Evolutionary conservation across 2,888 invertebrate genomes (phyloP).

Genomic region (Ophion costatus): DNA sequence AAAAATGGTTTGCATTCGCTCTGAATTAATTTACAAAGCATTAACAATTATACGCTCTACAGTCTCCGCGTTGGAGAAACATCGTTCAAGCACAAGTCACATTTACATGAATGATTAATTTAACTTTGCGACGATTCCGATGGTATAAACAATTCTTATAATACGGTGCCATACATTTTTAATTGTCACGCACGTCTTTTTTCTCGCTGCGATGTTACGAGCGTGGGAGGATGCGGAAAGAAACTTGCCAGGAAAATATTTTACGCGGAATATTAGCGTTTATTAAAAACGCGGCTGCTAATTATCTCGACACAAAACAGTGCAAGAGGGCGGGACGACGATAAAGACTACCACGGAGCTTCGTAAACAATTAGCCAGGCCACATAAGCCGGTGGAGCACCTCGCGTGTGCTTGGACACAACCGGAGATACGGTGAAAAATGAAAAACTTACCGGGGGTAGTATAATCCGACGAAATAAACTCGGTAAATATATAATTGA

Average conservation of each 20-base stretch:
- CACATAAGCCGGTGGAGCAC: slow-evolving; percentile 61
- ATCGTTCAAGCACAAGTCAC: too few relatives aligned
- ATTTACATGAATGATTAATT: too few relatives aligned
- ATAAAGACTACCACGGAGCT: slow-evolving; percentile 66
- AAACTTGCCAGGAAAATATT: slow-evolving; percentile 25
- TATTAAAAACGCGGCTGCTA: slow-evolving; percentile 65
- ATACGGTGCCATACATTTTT: not conserved
- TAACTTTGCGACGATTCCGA: not conserved
- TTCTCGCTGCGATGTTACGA: not conserved
- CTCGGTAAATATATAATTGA: slow-evolving; percentile 79
- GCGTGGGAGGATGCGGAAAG: not conserved
- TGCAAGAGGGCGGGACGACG: slow-evolving; percentile 5
- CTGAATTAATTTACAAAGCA: too few relatives aligned
- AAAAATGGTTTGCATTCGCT: too few relatives aligned
- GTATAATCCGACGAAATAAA: slow-evolving; percentile 75
- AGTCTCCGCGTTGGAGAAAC: too few relatives aligned
- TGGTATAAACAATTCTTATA: not conserved
- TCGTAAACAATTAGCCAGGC: slow-evolving; percentile 77
- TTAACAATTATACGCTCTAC: too few relatives aligned
- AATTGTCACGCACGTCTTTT: not conserved
- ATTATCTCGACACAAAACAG: slow-evolving; percentile 61
- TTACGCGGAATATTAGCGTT: slow-evolving; percentile 44
- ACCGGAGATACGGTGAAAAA: slow-evolving; percentile 77
- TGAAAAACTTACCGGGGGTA: slow-evolving; percentile 71
- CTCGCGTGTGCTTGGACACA: slow-evolving; percentile 41